Evolutionary conservation across 2,113 vertebrate species (phyloP), one percentile per base, ranked within the genome.

Genomic region (Alosa alosa): DNA sequence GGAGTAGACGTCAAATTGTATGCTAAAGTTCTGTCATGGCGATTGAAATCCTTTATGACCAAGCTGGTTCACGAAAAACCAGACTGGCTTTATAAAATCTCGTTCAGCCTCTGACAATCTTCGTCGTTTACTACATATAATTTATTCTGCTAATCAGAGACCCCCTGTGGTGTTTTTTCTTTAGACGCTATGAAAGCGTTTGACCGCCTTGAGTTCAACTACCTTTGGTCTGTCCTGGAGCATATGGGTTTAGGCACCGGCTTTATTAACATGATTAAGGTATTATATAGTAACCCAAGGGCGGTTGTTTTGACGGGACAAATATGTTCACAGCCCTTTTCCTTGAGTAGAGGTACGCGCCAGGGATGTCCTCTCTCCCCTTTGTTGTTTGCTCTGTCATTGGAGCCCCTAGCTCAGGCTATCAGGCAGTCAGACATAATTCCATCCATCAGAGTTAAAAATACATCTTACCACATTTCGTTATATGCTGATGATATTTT

Each of bases 241-340:
- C 20, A 45, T 36, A 83, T 83, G 82, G 82, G 82, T 50, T 15
- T 83, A 13, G 82, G 50, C 49, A 3, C 47, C 7, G 31, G 11
- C 17, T 83, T 83, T 57, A 83, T 83, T 83, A 1, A 45, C 15
- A 57, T 83, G 82, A 55, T 83, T 13, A 83, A 55, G 55, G 47
- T 83, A 4, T 20, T 55, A 31, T 55, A 83, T 15, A 5, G 6
- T 31, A 83, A 83, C 50, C 82, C 82, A 55, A 55, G 20, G 20
- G n/a, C 82, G 8, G 82, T 55, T 39, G 31, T 83, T 22, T 55
- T 83, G 55, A 82, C 31, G 31, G 31, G 31, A 31, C 31, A 31
- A 31, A 31, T 31, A 31, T 31, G 31, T 31, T 31, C 31, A 31
- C 31, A 31, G 31, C 31, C 31, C 31, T 31, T 31, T 31, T 31